These are phyloP conservation scores for Haemorhous mexicanus DNA, from an alignment of 2,113 vertebrate genomes.

Conservation along the genomic window DNA sequence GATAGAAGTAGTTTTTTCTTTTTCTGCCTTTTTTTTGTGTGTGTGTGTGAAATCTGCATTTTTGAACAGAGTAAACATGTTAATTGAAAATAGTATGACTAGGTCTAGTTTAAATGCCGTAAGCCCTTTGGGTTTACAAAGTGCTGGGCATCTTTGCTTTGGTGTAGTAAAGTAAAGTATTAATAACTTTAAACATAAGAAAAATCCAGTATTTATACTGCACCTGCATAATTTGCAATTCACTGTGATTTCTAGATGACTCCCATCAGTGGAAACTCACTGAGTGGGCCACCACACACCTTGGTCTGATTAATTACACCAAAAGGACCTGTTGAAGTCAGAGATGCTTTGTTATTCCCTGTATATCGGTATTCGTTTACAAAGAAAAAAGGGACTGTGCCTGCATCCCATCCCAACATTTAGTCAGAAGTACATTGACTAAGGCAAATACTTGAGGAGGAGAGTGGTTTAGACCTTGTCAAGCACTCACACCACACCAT, in stretches of 20 bases:
- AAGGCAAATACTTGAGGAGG: not conserved
- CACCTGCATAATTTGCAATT: not conserved
- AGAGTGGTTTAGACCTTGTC: not conserved
- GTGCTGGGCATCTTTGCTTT: not conserved
- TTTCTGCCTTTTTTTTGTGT: not conserved
- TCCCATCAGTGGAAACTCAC: not conserved
- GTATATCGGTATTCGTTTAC: not conserved
- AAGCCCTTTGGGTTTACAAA: not conserved
- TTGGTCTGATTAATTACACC: not conserved
- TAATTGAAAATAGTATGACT: not conserved
- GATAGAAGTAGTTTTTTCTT: not conserved
- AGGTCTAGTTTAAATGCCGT: not conserved
- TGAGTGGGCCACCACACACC: not conserved
- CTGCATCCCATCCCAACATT: not conserved
- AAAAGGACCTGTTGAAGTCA: not conserved
- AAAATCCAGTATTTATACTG: not conserved
- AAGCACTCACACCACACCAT: not conserved
- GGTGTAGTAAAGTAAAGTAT: not conserved
- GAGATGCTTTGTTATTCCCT: not conserved
- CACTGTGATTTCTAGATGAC: not conserved
- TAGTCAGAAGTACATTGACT: not conserved
- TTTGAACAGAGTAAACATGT: not conserved
- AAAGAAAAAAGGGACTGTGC: not conserved
- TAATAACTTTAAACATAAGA: not conserved
- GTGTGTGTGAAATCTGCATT: not conserved